Evolutionary conservation across 2,113 vertebrate species (phyloP).

Genomic region (Turnix velox): DNA sequence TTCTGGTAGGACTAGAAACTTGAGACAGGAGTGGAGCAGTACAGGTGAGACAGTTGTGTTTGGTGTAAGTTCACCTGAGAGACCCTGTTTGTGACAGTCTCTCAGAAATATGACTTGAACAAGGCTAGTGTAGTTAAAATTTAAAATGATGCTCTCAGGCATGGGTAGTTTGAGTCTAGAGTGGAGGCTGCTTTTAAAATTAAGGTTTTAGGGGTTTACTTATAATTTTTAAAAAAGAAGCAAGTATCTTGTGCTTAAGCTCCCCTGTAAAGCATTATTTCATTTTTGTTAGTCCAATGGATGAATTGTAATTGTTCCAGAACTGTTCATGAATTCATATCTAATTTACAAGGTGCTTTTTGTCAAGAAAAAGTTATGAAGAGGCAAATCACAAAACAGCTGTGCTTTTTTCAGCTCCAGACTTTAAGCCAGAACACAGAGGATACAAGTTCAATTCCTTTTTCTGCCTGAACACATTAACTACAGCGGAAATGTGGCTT

Average conservation of each 20-base stretch:
- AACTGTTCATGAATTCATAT: neutral
- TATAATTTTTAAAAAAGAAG: neutral
- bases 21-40: neutral
- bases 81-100: no score
- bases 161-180: neutral
- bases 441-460: neutral
- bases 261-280: neutral
- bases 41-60: neutral
- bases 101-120: neutral
- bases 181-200: neutral
- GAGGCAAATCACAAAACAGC: neutral
- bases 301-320: neutral
- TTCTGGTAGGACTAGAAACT: neutral
- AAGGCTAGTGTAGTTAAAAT: neutral
- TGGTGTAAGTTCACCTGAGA: neutral
- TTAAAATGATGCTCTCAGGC: neutral
- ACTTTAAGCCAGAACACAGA: neutral
- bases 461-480: neutral
- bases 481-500: neutral
- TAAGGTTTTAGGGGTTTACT: neutral
- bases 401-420: neutral
- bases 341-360: neutral
- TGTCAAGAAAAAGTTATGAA: neutral
- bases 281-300: neutral
- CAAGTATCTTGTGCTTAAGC: neutral